Evolutionary conservation across 2,113 vertebrate species (phyloP), one percentile per base, ranked within the genome.

Genomic region (Pyrgilauda ruficollis): DNA sequence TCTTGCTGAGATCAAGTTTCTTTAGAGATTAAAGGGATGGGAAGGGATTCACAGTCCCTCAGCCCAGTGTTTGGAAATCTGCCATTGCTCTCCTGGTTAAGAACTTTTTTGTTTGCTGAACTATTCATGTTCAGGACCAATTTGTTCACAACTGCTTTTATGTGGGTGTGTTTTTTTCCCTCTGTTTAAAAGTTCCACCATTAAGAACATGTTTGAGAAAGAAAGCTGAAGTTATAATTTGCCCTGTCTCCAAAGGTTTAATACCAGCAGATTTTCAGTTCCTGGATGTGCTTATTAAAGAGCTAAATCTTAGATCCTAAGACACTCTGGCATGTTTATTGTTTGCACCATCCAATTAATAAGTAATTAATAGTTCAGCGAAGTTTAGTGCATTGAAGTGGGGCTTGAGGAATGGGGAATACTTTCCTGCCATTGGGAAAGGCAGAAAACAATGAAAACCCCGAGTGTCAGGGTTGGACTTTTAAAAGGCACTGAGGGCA

Each of bases 211-310:
- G 12, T 43, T 85, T 62, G 46, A 84, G 59, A 81, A 87, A 77
- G 67, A 62, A 62, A 88, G 18, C 58, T 85, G 84, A 85, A 89
- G n/a, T 43, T 85, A 67, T 83, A 82, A 95, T 95, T 94, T 87
- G 56, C 55, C 76, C 2, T 46, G 18, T 76, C 87, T 93, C 89
- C 59, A 53, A 83, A 87, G 76, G 49, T 90, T 93, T 95, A 87
- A 83, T 63, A 87, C 50, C 59, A 93, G 43, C 67, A 66, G 49
- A 82, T 50, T 83, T 87, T 75, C 63, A 31, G 61, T 74, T 95
- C 67, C 62, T 87, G 87, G 63, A 91, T 73, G 58, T 73, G 39
- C 81, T 95, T 96, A 96, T 96, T 97, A 95, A 96, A 94, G 52
- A 94, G 27, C 84, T 97, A 94, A 94, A 96, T 97, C 95, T 94